phyloP scores from a whole-genome alignment of 2,797 vertebrate species.

The Babyrousa celebensis region DNA sequence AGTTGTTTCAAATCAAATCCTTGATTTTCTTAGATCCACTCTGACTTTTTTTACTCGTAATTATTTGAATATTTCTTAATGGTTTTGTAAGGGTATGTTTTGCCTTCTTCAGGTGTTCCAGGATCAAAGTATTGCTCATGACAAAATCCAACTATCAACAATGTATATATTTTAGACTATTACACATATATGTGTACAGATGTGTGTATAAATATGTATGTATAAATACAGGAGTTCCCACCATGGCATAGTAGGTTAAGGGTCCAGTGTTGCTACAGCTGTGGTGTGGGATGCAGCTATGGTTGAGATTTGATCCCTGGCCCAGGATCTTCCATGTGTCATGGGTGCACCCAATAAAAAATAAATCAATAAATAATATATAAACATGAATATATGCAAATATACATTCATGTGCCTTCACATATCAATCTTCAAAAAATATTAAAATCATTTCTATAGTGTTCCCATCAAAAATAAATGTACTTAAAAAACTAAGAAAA shows the following conservation, averaged over 20 bases:
- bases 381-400: not conserved
- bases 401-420: not conserved
- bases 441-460: not conserved
- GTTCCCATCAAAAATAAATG: not conserved
- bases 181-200: not conserved
- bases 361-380: not conserved
- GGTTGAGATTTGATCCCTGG: no score
- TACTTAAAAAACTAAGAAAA: slow-evolving; percentile 24
- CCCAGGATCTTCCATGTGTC: no score
- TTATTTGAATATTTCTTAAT: slow-evolving; percentile 21
- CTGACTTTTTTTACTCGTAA: not conserved
- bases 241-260: no score
- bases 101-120: not conserved
- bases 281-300: no score
- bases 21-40: not conserved
- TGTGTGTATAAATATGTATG: not conserved
- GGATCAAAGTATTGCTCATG: not conserved
- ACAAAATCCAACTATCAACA: not conserved
- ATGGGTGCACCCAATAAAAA: not conserved
- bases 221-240: no score
- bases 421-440: not conserved
- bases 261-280: no score
- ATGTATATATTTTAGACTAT: not conserved
- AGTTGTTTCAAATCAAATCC: slow-evolving; percentile 25
- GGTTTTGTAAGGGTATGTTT: not conserved